Evolutionary conservation across 1,140 invertebrate genomes (phyloP).

Genomic region (Brachystomella parvula): DNA sequence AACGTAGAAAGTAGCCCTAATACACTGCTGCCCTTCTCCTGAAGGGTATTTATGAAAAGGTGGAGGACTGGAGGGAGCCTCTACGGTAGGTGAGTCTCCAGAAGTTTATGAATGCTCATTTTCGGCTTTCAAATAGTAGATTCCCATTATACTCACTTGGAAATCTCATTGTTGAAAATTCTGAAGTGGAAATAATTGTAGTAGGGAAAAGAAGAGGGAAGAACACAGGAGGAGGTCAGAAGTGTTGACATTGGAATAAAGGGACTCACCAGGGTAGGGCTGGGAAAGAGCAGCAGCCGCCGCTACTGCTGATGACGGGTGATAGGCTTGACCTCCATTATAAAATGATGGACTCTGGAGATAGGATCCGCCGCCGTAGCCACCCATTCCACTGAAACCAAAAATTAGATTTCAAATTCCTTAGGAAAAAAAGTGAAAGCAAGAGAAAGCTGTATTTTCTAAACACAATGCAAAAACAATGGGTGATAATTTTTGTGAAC

Average conservation of each 20-base stretch:
- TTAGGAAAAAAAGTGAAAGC: background rate
- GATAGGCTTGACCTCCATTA: slow-evolving; percentile 36
- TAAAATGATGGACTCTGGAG: slow-evolving; percentile 35
- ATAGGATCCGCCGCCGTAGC: slow-evolving; percentile 31
- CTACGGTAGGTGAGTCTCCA: background rate
- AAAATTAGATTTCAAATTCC: background rate
- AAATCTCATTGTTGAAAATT: background rate
- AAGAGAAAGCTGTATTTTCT: slow-evolving; percentile 1
- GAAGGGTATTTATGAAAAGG: too few species aligned
- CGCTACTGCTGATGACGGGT: slow-evolving; percentile 18
- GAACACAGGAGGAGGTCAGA: slow-evolving; percentile 21
- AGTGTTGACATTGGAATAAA: slow-evolving; percentile 36
- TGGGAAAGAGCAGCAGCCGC: slow-evolving; percentile 36
- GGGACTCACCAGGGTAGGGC: slow-evolving; percentile 36
- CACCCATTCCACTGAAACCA: slow-evolving; percentile 34
- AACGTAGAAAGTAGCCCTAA: too few species aligned
- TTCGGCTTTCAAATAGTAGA: background rate
- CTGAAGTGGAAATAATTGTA: slow-evolving; percentile 8
- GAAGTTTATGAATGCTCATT: background rate
- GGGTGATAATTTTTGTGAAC: too few species aligned
- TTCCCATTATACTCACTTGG: background rate
- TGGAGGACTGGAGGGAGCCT: background rate
- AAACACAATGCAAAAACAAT: too few species aligned
- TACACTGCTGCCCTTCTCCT: too few species aligned
- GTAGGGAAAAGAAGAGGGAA: slow-evolving; percentile 5